These are phyloP conservation scores for Drosophila navojoa DNA, from an alignment of 1,140 invertebrate species.

Conservation along the genomic window DNA sequence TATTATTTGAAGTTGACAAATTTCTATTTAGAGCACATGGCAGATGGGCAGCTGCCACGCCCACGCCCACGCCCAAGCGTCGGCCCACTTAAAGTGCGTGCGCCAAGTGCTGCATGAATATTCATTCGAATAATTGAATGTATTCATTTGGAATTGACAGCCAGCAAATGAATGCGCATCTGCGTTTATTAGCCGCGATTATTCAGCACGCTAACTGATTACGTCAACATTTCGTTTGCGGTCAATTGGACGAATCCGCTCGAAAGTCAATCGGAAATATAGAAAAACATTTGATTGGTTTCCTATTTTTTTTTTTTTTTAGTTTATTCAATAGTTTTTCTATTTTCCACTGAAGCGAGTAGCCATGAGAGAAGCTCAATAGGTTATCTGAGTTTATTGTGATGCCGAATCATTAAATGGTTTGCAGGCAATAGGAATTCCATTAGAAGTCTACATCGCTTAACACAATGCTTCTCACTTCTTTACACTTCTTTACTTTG, in stretches of 20 bases:
- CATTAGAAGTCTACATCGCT: too few relatives aligned
- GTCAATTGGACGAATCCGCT: not conserved
- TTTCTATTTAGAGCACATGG: conserved; percentile 5
- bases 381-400: too few relatives aligned
- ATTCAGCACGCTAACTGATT: too few relatives aligned
- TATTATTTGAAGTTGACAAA: conserved; percentile 13
- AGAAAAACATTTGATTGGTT: too few relatives aligned
- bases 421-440: too few relatives aligned
- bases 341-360: too few relatives aligned
- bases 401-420: too few relatives aligned
- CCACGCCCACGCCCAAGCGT: not conserved
- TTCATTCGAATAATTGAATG: conserved; percentile 16
- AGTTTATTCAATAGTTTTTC: not conserved
- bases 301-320: not conserved
- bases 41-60: not conserved
- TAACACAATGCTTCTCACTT: too few relatives aligned
- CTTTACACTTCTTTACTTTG: too few relatives aligned
- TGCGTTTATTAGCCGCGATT: conserved; percentile 2
- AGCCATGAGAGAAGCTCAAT: too few relatives aligned
- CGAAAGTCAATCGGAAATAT: too few relatives aligned
- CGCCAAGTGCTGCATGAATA: conserved; percentile 14
- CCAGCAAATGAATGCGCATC: conserved; percentile 7
- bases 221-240: not conserved
- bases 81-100: not conserved
- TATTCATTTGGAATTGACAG: conserved; percentile 13